Base-by-base conservation (phyloP, 2,113 vertebrate species). In the Alaudala cheleensis region DNA sequence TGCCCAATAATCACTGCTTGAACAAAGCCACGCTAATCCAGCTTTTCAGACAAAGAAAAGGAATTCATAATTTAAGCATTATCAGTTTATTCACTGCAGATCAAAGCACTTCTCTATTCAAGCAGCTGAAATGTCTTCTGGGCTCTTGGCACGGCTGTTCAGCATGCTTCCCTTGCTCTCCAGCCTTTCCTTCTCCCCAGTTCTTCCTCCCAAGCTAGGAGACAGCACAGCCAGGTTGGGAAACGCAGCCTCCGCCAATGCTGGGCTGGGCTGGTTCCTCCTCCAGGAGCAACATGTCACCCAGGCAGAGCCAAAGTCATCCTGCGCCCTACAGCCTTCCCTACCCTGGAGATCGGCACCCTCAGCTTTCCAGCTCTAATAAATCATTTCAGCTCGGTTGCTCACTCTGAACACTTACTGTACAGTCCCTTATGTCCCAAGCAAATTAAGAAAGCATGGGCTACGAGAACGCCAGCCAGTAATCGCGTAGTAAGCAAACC, bases 31-130 rank as follows among this genome's bases (percentile, higher is more conserved):
- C 1, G 0, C 62, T 93, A 94, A 92, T 86, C 77, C 93, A 51
- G 79, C 92, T 90, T 74, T 74, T 49, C 93, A 91, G 62, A 90
- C 93, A 86, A 90, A 83, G 87, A 72, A 74, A 83, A 88, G 37
- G 78, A 91, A 92, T 89, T 86, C 66, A 66, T 79, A 79, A 93
- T 91, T 93, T 86, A 67, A 86, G 80, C 81, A 79, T 81, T 88
- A 93, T 83, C 18, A 12, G 79, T 93, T 92, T 78, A 85, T 95
- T 91, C 88, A 12, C 58, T 84, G 67, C 14, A 87, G 83, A 95
- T 88, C 90, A 96, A 88, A 96, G 92, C 86, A 60, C 53, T 81
- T 92, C 82, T 60, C 33, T 65, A 67, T 71, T 76, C 89, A 82
- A 79, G 82, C 69, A 71, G 89, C 86, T 82, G 88, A 78, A 86